Evolutionary conservation across 2,113 vertebrate species (phyloP).

Genomic region (human): GRCh38 chr9:87077501-87078000

Average conservation of each 20-base stretch:
- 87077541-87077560: neutral
- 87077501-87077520: neutral
- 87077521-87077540: neutral
- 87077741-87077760: neutral
- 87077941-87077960: neutral
- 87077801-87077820: neutral
- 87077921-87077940: neutral
- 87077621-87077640: neutral
- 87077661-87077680: neutral
- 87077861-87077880: neutral
- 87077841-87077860: neutral
- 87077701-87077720: neutral
- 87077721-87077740: neutral
- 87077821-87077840: neutral
- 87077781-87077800: neutral
- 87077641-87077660: neutral
- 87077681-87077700: fast-evolving
- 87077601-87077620: neutral
- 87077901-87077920: neutral
- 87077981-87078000: fast-evolving
- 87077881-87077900: neutral
- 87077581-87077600: neutral
- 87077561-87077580: neutral
- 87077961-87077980: neutral
- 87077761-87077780: no score